Evolutionary conservation across 1,140 invertebrate species (phyloP), one percentile per base, ranked within the genome.

Genomic region (Chymomyza costata): DNA sequence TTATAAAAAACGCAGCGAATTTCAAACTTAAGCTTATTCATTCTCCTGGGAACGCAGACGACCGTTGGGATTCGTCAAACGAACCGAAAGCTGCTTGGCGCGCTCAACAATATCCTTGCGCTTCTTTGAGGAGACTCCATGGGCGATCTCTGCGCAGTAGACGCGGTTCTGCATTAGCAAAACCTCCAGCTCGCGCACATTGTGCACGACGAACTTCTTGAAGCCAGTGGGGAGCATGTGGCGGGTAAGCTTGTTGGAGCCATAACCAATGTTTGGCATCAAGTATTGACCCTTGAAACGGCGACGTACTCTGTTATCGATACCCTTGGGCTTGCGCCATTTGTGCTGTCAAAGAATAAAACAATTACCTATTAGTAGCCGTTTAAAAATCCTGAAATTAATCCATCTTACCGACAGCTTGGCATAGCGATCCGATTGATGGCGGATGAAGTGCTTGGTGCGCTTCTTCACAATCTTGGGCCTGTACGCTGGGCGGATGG

Each of bases 251-350:
- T 95, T 94, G 85, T 93, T 94, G 62, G 95, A 96, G 81, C 98
- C 97, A 87, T 99, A 99, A 93, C 98, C 98, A 88, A 99, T 98
- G 83, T 94, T 97, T 34, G 98, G 98, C 98, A 99, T 99, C 87
- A 96, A 88, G 85, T 94, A 97, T 86, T 99, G 96, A 16, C 98
- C 98, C 92, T 99, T 99, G 89, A 99, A 99, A 65, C 97, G 91
- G 83, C 98, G 93, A 66, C 98, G 91, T 6, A 99, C 97, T 89
- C 97, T 92, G 91, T 99, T 99, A 88, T 99, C 98, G 89, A 99
- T 99, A 97, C 98, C 89, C 87, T 89, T 90, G 13, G 89, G 89
- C 84, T 90, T 90, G 80, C 89, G 88, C 89, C 89, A 90, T 87
- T 89, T 90, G 56, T 88, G 86, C 85, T 89, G 49, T n/a, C 0